phyloP scores from a whole-genome alignment of 2,113 vertebrate genomes.

The Pycnonotus jocosus region DNA sequence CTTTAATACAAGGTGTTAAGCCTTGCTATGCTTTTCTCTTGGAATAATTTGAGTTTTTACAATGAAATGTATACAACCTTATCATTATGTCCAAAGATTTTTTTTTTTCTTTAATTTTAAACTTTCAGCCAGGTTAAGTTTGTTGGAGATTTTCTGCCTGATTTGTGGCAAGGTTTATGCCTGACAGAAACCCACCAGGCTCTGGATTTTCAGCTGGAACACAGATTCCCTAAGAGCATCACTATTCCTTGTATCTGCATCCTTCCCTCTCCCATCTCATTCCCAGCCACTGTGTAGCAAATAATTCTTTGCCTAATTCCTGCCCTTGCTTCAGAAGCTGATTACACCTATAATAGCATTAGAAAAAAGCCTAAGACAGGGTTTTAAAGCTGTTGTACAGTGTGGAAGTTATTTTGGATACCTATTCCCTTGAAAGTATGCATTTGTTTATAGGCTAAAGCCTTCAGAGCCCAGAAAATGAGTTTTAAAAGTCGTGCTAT shows the following conservation, averaged over 20 bases:
- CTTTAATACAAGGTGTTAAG: not conserved
- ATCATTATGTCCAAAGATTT: not conserved
- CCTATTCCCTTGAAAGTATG: not conserved
- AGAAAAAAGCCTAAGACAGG: rapidly evolving
- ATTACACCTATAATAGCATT: rapidly evolving
- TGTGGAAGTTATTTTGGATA: not conserved
- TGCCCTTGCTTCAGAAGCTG: not conserved
- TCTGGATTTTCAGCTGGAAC: not conserved
- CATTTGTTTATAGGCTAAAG: not conserved
- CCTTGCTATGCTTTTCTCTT: not conserved
- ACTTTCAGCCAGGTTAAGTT: not conserved
- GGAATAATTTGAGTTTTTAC: not conserved
- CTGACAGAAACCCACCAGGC: not conserved
- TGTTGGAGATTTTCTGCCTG: not conserved
- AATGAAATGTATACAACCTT: rapidly evolving
- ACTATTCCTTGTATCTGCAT: not conserved
- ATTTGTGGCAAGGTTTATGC: not conserved
- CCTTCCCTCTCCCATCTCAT: not conserved
- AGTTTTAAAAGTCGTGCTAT: not conserved
- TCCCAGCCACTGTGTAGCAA: not conserved
- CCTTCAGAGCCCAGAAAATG: not conserved
- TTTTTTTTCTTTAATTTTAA: not conserved
- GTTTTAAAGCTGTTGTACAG: not conserved
- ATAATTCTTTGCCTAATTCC: not conserved
- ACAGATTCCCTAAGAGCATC: not conserved